Percentiles rank a stretch among this genome's conserved stretches.
Conservation (phyloP, 2,113 vertebrate genomes). For the Tetrax tetrax region DNA sequence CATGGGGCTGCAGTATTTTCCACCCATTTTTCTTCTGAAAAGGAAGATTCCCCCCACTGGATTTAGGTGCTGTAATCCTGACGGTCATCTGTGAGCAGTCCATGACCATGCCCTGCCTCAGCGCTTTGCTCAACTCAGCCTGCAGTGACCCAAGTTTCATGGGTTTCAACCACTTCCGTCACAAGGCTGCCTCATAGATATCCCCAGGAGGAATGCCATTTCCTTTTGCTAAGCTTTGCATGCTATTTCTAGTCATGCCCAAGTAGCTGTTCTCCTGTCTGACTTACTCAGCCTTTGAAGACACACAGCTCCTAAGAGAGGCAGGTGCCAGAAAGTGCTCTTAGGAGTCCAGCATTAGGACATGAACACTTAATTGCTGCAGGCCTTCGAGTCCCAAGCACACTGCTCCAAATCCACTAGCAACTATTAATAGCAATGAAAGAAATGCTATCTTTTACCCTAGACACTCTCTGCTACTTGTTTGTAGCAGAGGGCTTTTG, state of each 20-base stretch:
- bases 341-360: neutral
- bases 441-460: neutral
- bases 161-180: slow-evolving; percentile 50
- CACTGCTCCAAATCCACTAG: neutral
- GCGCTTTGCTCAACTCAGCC: neutral
- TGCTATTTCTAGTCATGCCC: slow-evolving; percentile 4
- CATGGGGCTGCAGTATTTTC: neutral
- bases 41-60: neutral
- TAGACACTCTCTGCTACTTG: neutral
- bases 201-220: neutral
- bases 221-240: slow-evolving; percentile 16
- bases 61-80: neutral
- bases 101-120: neutral
- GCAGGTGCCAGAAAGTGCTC: neutral
- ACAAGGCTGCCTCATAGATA: neutral
- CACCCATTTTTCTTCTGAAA: neutral
- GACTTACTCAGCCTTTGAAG: slow-evolving; percentile 11
- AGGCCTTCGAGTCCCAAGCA: neutral
- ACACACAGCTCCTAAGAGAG: neutral
- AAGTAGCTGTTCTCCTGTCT: neutral
- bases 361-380: neutral
- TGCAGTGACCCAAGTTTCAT: slow-evolving; percentile 13
- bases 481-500: neutral
- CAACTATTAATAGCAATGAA: neutral
- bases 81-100: neutral